These are phyloP conservation scores for Xylota segnis DNA, from an alignment of 2,888 invertebrate species.

Conservation along the genomic window DNA sequence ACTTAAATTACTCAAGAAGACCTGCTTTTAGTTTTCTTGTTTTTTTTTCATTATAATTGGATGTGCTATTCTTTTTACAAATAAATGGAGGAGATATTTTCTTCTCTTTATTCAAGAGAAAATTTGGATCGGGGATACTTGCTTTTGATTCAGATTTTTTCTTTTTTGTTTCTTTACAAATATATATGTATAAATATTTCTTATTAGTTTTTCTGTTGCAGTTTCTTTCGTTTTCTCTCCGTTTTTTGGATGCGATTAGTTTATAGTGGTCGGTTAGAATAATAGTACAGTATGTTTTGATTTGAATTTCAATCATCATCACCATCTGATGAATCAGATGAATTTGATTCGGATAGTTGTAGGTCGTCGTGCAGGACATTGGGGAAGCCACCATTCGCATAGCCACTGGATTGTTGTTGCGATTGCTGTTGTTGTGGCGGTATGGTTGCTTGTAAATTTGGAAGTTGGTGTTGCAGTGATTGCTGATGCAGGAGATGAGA, in stretches of 20 bases:
- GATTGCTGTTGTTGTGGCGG: constrained; percentile 76
- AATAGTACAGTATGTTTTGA: constrained; percentile 61
- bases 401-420: constrained; percentile 80
- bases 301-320: constrained; percentile 78
- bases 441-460: constrained; percentile 71
- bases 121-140: constrained; percentile 53
- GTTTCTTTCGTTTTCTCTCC: constrained; percentile 68
- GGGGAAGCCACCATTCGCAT: constrained; percentile 81
- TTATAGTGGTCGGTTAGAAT: constrained; percentile 71
- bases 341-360: constrained; percentile 94
- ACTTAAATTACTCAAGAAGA: constrained; percentile 69
- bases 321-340: constrained; percentile 88
- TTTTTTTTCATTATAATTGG: constrained; percentile 50
- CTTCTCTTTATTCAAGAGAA: constrained; percentile 39
- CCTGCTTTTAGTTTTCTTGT: constrained; percentile 18
- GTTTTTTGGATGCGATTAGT: constrained; percentile 67
- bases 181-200: constrained; percentile 60
- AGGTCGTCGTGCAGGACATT: constrained; percentile 91
- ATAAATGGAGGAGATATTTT: constrained; percentile 35
- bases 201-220: constrained; percentile 58
- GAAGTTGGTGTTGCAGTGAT: constrained; percentile 76
- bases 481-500: constrained; percentile 66
- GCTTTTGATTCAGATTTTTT: constrained; percentile 46
- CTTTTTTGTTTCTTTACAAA: constrained; percentile 58
- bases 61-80: constrained; percentile 52